Evolutionary conservation across 2,113 vertebrate genomes (phyloP).

Genomic region (Hipposideros armiger): DNA sequence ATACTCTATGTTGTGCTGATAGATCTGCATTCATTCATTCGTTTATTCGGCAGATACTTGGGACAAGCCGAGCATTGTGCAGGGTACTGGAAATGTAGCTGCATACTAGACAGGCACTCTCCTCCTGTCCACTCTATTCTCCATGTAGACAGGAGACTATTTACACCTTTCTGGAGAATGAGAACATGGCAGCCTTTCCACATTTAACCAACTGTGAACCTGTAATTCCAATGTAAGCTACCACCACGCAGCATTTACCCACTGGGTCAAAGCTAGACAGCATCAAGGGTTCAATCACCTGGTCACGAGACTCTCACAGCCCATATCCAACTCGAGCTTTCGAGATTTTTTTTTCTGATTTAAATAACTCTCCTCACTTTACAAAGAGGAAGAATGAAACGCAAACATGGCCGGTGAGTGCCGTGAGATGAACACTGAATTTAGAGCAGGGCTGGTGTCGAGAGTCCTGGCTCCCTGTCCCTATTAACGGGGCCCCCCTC

Average conservation of each 20-base stretch:
- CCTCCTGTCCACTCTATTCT: accelerated
- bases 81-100: neutral
- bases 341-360: neutral
- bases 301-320: neutral
- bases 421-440: neutral
- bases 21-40: neutral
- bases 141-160: neutral
- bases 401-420: neutral
- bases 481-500: too few relatives aligned
- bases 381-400: neutral
- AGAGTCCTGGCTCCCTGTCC: neutral
- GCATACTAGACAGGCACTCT: accelerated
- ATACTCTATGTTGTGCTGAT: neutral
- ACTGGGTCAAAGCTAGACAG: neutral
- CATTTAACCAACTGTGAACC: neutral
- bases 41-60: neutral
- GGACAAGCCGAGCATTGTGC: neutral
- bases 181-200: neutral
- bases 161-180: neutral
- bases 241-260: accelerated
- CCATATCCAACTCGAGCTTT: neutral
- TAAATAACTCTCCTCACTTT: neutral
- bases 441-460: neutral
- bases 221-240: neutral
- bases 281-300: too few relatives aligned